These are phyloP conservation scores for Pantherophis alleghaniensis DNA, from an alignment of 2,797 vertebrate genomes.

Conservation along the genomic window DNA sequence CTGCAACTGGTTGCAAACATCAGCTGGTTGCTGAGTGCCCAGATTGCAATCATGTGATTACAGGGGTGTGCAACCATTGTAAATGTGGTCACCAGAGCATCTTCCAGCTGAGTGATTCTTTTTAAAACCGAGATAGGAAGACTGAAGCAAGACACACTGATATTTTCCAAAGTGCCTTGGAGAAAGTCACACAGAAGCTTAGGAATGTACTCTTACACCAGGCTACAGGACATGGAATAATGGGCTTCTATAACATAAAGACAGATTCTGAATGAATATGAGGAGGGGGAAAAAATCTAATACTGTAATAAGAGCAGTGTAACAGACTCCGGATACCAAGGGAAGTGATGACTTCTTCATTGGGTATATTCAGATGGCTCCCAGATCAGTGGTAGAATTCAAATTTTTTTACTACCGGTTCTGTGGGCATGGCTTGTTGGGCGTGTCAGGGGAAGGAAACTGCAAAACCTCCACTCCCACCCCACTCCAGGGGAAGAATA, in stretches of 20 bases:
- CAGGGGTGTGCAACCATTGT: too few species aligned
- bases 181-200: neutral
- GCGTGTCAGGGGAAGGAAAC: too few species aligned
- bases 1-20: too few species aligned
- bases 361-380: neutral
- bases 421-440: too few species aligned
- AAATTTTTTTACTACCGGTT: too few species aligned
- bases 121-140: neutral
- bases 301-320: neutral
- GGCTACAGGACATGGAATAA: neutral
- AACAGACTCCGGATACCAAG: neutral
- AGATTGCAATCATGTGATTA: too few species aligned
- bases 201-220: neutral
- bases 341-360: neutral
- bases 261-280: neutral
- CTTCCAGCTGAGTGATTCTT: neutral
- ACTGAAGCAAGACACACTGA: neutral
- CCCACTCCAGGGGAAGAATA: too few species aligned
- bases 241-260: neutral
- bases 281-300: neutral
- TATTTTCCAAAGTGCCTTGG: neutral
- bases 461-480: too few species aligned
- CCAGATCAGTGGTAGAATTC: neutral
- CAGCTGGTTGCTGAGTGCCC: too few species aligned
- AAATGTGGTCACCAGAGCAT: neutral